A percentile compares a stretch with the other conserved stretches of the same genome.
phyloP scores from a whole-genome alignment of 2,113 vertebrate genomes.

The Toxostoma redivivum region DNA sequence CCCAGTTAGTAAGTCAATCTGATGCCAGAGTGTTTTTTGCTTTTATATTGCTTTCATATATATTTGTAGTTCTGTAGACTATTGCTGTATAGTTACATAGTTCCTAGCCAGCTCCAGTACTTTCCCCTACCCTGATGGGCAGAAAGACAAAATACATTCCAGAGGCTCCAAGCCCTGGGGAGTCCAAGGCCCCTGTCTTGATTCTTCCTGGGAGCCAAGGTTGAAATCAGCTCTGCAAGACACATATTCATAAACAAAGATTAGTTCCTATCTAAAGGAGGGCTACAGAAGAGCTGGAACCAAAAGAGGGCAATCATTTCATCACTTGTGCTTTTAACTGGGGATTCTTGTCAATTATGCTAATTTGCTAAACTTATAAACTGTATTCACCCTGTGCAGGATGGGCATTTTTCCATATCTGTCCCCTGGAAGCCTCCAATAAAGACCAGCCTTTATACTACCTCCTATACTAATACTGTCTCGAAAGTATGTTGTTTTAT shows the following conservation, averaged over 20 bases:
- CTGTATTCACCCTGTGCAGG: neutral
- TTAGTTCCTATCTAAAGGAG: neutral
- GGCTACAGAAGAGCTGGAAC: neutral
- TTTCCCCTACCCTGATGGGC: neutral
- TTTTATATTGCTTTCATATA: neutral
- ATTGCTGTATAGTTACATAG: neutral
- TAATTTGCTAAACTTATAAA: neutral
- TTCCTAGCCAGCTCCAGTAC: neutral
- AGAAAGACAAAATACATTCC: neutral
- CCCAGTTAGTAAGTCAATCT: neutral
- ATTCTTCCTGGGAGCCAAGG: neutral
- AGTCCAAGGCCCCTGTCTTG: neutral
- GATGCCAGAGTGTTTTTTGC: neutral
- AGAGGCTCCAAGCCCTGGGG: neutral
- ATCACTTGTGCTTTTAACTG: neutral
- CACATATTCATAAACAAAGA: neutral
- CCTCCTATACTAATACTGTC: neutral
- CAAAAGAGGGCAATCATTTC: neutral
- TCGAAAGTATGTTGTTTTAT: neutral
- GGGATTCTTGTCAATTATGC: neutral
- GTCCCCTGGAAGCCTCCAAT: neutral
- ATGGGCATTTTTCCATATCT: neutral
- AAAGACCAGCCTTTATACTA: neutral
- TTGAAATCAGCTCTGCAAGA: rapidly evolving
- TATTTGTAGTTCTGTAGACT: neutral